A percentile compares a stretch with the other conserved stretches of the same genome.
Evolutionary conservation across 2,888 invertebrate species (phyloP).

Genomic region (Luffia ferchaultella): DNA sequence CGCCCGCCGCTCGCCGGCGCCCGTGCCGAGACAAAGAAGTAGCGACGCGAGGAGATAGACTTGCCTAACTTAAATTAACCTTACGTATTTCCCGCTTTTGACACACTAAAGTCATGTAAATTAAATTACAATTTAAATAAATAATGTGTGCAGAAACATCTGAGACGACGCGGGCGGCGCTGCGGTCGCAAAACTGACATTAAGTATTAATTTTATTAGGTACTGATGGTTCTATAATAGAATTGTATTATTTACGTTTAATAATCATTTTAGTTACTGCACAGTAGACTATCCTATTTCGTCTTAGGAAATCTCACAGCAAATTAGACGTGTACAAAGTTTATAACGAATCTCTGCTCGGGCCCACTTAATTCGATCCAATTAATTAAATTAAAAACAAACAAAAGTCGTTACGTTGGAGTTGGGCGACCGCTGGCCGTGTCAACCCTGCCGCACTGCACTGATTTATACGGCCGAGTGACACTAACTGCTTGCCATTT

Average conservation of each 20-base stretch:
- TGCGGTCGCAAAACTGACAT: too few relatives aligned
- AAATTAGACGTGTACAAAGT: constrained; percentile 26
- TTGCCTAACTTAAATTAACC: constrained; percentile 40
- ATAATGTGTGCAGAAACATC: too few relatives aligned
- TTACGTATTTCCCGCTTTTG: constrained; percentile 44
- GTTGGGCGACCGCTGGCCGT: constrained; percentile 18
- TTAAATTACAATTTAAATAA: constrained; percentile 24
- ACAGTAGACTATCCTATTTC: too few relatives aligned
- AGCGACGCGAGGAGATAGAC: constrained; percentile 46
- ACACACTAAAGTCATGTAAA: constrained; percentile 36
- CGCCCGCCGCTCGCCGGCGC: constrained; percentile 22
- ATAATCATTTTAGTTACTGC: too few relatives aligned
- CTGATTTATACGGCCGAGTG: neutral
- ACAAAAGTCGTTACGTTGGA: constrained; percentile 47
- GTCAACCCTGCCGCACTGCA: neutral
- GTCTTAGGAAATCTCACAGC: too few relatives aligned
- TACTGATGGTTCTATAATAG: too few relatives aligned
- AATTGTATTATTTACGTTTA: too few relatives aligned
- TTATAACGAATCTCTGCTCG: constrained; percentile 39
- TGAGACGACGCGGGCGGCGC: too few relatives aligned
- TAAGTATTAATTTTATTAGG: too few relatives aligned
- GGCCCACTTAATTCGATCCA: constrained; percentile 46
- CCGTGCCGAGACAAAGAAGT: constrained; percentile 45
- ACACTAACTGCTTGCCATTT: neutral
- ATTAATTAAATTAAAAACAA: constrained; percentile 59